Evolutionary conservation across 1,140 invertebrate genomes (phyloP), one percentile per base, ranked within the genome.

Genomic region (Dermatophagoides farinae): DNA sequence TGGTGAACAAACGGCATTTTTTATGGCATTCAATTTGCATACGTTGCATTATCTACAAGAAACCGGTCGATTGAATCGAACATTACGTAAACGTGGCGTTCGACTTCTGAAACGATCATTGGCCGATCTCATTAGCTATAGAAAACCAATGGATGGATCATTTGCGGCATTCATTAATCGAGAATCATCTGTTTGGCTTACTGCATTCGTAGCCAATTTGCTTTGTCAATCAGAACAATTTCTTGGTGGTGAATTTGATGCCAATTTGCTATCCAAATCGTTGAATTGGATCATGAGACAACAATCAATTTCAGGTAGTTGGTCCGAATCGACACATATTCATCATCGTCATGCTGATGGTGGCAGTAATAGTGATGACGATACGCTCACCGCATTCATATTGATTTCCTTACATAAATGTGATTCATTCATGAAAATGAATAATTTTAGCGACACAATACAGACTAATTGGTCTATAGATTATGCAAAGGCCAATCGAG

Each of bases 1-100:
- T 65, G 71, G 72, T 0, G 72, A 74, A 60, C 73, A 74, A 63
- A 73, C 68, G 14, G 70, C 73, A 65, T 69, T 72, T 41, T 64
- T 65, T n/a, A 64, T 74, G 44, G 71, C 70, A 0, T 72, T 72
- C 16, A 69, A 67, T 37, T 66, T 74, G 6, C 73, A 70, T 51
- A 68, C 71, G 2, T 64, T 71, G 61, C 60, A 61, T 8, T 74
- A 73, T 59, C 64, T 74, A 12, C 66, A 69, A 31, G 47, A 65
- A 10, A 70, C 66, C 2, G 64, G 65, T 20, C 55, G 66, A 46
- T 60, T 72, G 9, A 67, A 66, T 2, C 44, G 63, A 10, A 58
- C 65, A 16, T 59, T 65, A 14, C 68, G 72, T 57, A 63, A 68
- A 10, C 69, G 67, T 52, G 71, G 62, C 16, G 57, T 65, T 14